Conservation (phyloP, 2,113 vertebrate species). For the Lepisosteus osseus region DNA sequence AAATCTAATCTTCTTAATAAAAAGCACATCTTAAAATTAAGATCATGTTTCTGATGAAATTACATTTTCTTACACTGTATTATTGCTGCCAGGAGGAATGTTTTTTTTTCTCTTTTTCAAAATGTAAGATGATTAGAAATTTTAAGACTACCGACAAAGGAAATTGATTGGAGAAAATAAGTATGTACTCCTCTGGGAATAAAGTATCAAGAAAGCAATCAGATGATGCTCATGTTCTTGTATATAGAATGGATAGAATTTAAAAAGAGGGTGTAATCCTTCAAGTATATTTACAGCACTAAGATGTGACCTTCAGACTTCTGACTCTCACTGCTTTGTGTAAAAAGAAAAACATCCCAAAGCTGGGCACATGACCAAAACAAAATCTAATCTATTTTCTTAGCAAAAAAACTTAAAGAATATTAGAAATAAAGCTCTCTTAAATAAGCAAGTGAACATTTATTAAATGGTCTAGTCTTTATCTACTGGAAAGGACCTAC, state of each 20-base stretch:
- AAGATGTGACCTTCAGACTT: constrained; percentile 60
- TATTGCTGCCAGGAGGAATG: constrained; percentile 44
- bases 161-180: constrained; percentile 59
- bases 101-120: constrained; percentile 50
- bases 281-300: constrained; percentile 52
- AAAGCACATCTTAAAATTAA: constrained; percentile 33
- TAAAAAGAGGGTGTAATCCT: constrained; percentile 73
- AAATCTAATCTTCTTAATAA: constrained; percentile 35
- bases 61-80: constrained; percentile 48
- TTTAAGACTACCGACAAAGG: constrained; percentile 55
- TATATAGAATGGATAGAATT: constrained; percentile 62
- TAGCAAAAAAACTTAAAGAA: constrained; percentile 58
- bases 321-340: constrained; percentile 27
- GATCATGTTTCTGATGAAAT: constrained; percentile 54
- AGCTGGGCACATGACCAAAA: constrained; percentile 45
- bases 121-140: constrained; percentile 67
- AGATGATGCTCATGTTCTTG: constrained; percentile 52
- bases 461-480: constrained; percentile 77
- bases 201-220: constrained; percentile 48
- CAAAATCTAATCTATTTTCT: constrained; percentile 78
- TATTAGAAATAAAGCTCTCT: constrained; percentile 63
- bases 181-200: constrained; percentile 44
- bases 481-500: constrained; percentile 74
- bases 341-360: constrained; percentile 33
- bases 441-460: constrained; percentile 70